Evolutionary conservation across 2,888 invertebrate species (phyloP).

Genomic region (Drosophila peninsularis): DNA sequence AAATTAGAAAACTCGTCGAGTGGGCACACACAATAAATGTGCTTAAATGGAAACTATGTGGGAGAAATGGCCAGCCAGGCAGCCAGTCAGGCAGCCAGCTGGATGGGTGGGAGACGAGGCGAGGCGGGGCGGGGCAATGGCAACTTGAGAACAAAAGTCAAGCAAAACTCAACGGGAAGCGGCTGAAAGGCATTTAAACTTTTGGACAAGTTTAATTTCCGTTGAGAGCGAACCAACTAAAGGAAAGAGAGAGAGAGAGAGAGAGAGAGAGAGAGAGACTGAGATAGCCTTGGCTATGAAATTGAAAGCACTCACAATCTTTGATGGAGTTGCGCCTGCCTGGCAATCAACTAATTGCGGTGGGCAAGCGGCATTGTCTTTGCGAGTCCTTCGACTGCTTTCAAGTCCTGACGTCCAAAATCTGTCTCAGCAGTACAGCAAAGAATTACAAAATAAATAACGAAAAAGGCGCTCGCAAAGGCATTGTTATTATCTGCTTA

Average conservation of each 20-base stretch:
- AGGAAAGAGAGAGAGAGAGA: slow-evolving; percentile 15
- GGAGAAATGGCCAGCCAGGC: slow-evolving; percentile 9
- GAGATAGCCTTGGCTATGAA: slow-evolving; percentile 50
- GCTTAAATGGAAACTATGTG: slow-evolving; percentile 43
- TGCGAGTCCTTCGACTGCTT: slow-evolving; percentile 10
- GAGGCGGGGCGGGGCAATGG: neutral
- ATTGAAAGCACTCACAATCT: slow-evolving; percentile 75
- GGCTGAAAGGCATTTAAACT: slow-evolving; percentile 78
- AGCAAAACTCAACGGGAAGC: slow-evolving; percentile 58
- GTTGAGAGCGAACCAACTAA: slow-evolving; percentile 49
- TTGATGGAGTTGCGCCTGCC: slow-evolving; percentile 62
- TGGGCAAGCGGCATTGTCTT: slow-evolving; percentile 39
- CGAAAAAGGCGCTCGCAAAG: slow-evolving; percentile 26
- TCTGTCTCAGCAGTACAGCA: slow-evolving; percentile 11
- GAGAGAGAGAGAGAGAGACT: slow-evolving; percentile 3
- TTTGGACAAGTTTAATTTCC: slow-evolving; percentile 79
- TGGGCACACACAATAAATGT: slow-evolving; percentile 45
- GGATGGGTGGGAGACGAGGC: neutral
- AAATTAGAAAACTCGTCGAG: slow-evolving; percentile 66
- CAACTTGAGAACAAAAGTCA: slow-evolving; percentile 68
- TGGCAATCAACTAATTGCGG: slow-evolving; percentile 76
- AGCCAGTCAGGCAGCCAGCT: neutral
- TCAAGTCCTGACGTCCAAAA: slow-evolving; percentile 27
- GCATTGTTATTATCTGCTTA: slow-evolving; percentile 65
- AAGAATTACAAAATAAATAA: neutral